These are phyloP conservation scores for Vireo griseus DNA, from an alignment of 2,797 vertebrate species.

Conservation along the genomic window DNA sequence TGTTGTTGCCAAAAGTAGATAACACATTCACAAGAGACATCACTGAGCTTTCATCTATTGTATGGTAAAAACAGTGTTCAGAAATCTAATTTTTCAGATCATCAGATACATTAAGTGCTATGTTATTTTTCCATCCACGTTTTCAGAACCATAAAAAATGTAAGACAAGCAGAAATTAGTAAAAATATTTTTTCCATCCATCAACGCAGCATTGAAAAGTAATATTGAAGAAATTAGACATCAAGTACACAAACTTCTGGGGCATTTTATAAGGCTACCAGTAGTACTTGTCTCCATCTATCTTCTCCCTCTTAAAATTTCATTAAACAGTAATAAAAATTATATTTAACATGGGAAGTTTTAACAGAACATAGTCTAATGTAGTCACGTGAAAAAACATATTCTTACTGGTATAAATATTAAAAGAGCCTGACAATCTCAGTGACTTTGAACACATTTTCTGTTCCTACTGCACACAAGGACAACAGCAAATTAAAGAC, in stretches of 20 bases:
- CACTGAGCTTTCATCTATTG: neutral
- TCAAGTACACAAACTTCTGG: neutral
- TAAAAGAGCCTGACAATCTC: neutral
- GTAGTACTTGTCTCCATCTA: neutral
- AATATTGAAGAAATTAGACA: neutral
- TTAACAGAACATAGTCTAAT: neutral
- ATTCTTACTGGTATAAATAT: neutral
- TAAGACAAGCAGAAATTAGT: conserved; percentile 8
- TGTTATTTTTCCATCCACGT: neutral
- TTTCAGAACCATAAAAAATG: conserved; percentile 24
- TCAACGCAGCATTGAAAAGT: neutral
- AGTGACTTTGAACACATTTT: neutral
- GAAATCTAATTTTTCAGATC: conserved; percentile 1
- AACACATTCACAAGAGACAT: neutral
- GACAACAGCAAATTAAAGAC: neutral
- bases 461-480: neutral
- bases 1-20: neutral
- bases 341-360: neutral
- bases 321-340: neutral
- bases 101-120: neutral
- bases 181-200: neutral
- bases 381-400: neutral
- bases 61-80: neutral
- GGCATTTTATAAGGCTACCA: neutral
- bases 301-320: neutral